These are phyloP conservation scores for Oryzaephilus surinamensis DNA, from an alignment of 1,140 invertebrate species.

Conservation along the genomic window DNA sequence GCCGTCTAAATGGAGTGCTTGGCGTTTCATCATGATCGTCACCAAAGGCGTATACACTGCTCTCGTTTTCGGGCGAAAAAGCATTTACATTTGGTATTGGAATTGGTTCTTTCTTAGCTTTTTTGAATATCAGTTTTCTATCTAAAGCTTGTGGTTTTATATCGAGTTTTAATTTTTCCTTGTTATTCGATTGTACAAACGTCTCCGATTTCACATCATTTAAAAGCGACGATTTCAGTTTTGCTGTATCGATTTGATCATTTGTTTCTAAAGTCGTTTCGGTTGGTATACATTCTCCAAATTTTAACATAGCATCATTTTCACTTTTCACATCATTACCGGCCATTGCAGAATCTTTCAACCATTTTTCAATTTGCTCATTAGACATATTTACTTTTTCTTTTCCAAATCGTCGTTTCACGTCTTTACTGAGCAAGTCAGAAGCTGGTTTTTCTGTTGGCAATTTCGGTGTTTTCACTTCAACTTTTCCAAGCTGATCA, in stretches of 20 bases:
- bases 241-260: conserved; percentile 10
- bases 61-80: conserved; percentile 58
- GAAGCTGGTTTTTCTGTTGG: conserved; percentile 8
- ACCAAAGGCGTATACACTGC: conserved; percentile 61
- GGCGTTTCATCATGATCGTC: conserved; percentile 43
- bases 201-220: too few relatives aligned
- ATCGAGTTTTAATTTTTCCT: too few relatives aligned
- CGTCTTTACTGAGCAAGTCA: conserved; percentile 19
- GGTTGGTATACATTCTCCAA: conserved; percentile 26
- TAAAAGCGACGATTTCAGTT: conserved; percentile 11
- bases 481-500: conserved; percentile 21
- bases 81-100: conserved; percentile 42
- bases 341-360: conserved; percentile 43
- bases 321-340: conserved; percentile 28
- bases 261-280: conserved; percentile 14
- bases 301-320: conserved; percentile 30
- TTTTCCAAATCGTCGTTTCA: conserved; percentile 40
- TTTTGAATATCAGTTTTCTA: conserved; percentile 45
- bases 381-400: conserved; percentile 60
- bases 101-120: conserved; percentile 39
- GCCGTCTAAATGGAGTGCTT: conserved; percentile 49
- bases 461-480: conserved; percentile 11
- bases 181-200: too few relatives aligned
- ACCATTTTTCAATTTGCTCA: conserved; percentile 62
- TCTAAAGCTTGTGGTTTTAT: conserved; percentile 22